Conservation (phyloP, 2,888 invertebrate genomes). For the Dicranocentrus wangi region DNA sequence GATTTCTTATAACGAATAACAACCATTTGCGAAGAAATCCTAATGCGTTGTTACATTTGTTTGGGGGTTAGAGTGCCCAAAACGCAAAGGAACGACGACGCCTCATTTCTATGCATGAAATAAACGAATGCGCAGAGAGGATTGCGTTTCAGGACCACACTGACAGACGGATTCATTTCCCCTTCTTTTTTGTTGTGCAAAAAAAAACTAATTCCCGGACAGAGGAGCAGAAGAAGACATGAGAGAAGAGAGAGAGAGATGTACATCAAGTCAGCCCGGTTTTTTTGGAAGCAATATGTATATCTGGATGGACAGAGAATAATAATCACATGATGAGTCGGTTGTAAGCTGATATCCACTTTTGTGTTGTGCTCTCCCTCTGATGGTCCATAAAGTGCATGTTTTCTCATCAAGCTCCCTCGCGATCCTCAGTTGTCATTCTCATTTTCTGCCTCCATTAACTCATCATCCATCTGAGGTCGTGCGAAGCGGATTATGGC, state of each 20-base stretch:
- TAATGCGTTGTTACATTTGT: too few species aligned
- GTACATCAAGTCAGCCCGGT: not conserved
- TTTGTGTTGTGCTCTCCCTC: conserved; percentile 5
- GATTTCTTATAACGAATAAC: too few species aligned
- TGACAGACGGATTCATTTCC: conserved; percentile 48
- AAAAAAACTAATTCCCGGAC: conserved; percentile 6
- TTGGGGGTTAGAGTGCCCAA: too few species aligned
- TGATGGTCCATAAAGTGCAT: conserved; percentile 10
- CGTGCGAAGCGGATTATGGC: not conserved
- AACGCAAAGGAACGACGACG: too few species aligned
- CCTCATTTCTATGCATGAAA: conserved; percentile 57
- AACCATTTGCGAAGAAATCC: too few species aligned
- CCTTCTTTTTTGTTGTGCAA: too few species aligned
- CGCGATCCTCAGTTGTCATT: conserved; percentile 52
- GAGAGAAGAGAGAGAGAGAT: not conserved
- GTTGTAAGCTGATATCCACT: not conserved
- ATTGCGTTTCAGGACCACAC: conserved; percentile 31
- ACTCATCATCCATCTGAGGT: conserved; percentile 6
- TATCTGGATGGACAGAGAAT: not conserved
- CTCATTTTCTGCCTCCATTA: conserved; percentile 50
- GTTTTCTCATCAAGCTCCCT: conserved; percentile 42
- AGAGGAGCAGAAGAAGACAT: too few species aligned
- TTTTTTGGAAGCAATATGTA: not conserved
- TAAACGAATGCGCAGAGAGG: conserved; percentile 24
- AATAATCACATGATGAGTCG: not conserved